Evolutionary conservation across 2,797 vertebrate species (phyloP), one percentile per base, ranked within the genome.

Genomic region (Anguilla marmorata): DNA sequence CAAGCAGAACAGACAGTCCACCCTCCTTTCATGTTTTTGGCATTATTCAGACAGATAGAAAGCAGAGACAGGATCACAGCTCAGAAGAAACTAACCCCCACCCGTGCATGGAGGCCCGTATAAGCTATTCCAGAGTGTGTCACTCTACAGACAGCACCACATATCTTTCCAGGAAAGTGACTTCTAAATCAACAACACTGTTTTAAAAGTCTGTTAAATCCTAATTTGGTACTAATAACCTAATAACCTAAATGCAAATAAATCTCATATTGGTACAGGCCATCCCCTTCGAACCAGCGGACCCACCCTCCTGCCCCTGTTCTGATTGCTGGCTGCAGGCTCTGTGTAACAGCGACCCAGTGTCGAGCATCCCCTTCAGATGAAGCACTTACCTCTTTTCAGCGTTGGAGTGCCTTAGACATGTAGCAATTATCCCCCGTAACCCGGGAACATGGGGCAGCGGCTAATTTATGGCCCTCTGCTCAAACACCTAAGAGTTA

Each of bases 131-230:
- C 4, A 21, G 12, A 21, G 60, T 66, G 11, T n/a, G 60, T 24
- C 60, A 66, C 21, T 12, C 6, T 8, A n/a, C 60, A 66, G 60
- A 66, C 19, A 3, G 5, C 24, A 7, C 21, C 60, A n/a, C 60
- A 24, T 6, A 66, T 66, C 60, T 66, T n/a, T 1, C 54, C 54
- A 66, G 21, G 21, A 60, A 21, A n/a, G 21, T n/a, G 24, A 66
- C 16, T 96, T 96, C 94, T 95, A 95, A 95, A 96, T 93, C 91
- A 92, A 95, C 94, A 56, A 56, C 11, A 94, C 95, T 94, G 94
- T 93, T 95, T 94, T 92, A 93, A 94, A 95, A 95, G 96, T 96
- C 95, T 96, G 95, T 94, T 94, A 93, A 92, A 93, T 93, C 92
- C 52, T 84, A 85, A 86, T 94, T 92, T 93, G 93, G 4, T 8